Evolutionary conservation across 1,140 invertebrate species (phyloP).

Genomic region (Lordiphosa stackelbergi): DNA sequence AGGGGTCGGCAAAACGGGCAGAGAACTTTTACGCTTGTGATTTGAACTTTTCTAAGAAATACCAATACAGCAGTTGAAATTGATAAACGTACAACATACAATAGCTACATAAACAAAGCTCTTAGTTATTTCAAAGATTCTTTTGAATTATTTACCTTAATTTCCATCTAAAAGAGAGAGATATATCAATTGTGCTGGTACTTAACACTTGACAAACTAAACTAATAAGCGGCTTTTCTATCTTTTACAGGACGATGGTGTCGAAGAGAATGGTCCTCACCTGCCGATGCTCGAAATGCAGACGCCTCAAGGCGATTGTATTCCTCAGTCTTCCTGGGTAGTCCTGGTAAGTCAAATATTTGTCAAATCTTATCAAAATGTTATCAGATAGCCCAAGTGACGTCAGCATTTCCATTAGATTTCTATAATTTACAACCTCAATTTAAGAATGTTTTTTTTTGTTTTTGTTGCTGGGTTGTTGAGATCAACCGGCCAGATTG

Average conservation of each 20-base stretch:
- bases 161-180: no score
- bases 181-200: slow-evolving; percentile 17
- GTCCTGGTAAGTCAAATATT: slow-evolving; percentile 84
- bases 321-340: slow-evolving; percentile 92
- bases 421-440: slow-evolving; percentile 63
- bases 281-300: slow-evolving; percentile 86
- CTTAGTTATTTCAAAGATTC: no score
- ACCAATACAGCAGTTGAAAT: no score
- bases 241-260: slow-evolving; percentile 89
- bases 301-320: slow-evolving; percentile 90
- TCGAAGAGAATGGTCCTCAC: slow-evolving; percentile 91
- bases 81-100: no score
- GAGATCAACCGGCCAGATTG: slow-evolving; percentile 60
- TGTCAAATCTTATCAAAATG: slow-evolving; percentile 8
- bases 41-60: no score
- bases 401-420: slow-evolving; percentile 65
- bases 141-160: no score
- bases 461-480: slow-evolving; percentile 10
- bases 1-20: no score
- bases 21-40: no score
- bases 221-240: slow-evolving; percentile 58
- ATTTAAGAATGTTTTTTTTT: slow-evolving; percentile 19
- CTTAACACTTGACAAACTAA: slow-evolving; percentile 15
- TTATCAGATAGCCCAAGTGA: slow-evolving; percentile 45
- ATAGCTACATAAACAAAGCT: background rate